Base-by-base conservation (phyloP, 2,797 vertebrate genomes). In the Mormyrops attenuatus region DNA sequence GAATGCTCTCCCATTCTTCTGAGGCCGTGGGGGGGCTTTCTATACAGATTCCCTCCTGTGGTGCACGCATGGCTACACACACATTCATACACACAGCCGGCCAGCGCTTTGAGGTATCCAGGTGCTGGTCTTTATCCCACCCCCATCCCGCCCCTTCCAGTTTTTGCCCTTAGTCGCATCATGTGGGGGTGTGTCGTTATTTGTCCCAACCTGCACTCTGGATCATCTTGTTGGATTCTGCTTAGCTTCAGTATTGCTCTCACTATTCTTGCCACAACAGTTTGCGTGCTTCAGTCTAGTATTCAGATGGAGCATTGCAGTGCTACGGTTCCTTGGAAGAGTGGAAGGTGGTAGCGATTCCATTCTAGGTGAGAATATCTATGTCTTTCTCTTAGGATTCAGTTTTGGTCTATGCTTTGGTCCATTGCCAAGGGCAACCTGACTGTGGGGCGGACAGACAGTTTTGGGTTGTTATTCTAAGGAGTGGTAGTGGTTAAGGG, bases 141-240 rank as follows among this genome's bases (percentile, higher is more conserved):
- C 90, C 91, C 92, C 93, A 38, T 17, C 66, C 66, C 63, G n/a
- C 63, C 26, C 30, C 30, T 5, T 38, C 69, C 93, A 95, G 94
- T 17, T 53, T 86, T 55, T 60, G 49, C 15, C 60, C 41, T 80
- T 52, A 57, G 50, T 15, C 93, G 94, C 93, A 30, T 91, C 85
- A 60, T 52, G 93, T 88, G 92, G 91, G 94, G 94, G 93, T 95
- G 94, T 95, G 93, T 93, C 90, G 93, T 77, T 94, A 95, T 96
- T 93, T 97, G 96, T 94, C 94, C 93, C 90, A 93, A 96, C 96
- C 93, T 96, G 96, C 94, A 94, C 93, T 91, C 92, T 93, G 93
- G 93, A 95, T 95, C 94, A 93, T 63, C 17, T 2, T 87, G 52
- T 55, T 26, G 22, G 30, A 30, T 44, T 86, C n/a, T 17, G 2